Conservation (phyloP, 2,888 invertebrate species). For the Ectemnius lituratus region DNA sequence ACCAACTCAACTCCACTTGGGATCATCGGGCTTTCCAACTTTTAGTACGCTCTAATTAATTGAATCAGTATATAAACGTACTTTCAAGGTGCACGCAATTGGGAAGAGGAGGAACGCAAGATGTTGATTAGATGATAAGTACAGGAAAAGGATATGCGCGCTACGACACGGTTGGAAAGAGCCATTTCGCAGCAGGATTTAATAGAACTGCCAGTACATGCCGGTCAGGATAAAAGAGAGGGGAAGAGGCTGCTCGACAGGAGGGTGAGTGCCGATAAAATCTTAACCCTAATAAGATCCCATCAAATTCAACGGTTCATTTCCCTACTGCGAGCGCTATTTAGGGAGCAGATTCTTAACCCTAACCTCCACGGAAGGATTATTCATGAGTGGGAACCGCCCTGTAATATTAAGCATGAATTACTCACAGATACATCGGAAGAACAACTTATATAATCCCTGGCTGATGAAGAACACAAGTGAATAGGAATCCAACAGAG, state of each 20-base stretch:
- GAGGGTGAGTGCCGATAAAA: neutral
- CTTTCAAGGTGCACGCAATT: no score
- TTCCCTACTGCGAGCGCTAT: neutral
- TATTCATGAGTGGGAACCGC: neutral
- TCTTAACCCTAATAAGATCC: constrained; percentile 8
- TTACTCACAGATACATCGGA: no score
- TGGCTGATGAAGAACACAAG: no score
- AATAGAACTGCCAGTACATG: neutral
- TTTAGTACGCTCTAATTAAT: no score
- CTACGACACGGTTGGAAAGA: neutral
- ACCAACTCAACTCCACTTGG: no score
- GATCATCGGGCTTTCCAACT: no score
- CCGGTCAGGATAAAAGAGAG: neutral
- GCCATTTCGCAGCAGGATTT: neutral
- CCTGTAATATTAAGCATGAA: neutral
- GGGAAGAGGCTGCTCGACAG: neutral
- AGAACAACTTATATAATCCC: no score
- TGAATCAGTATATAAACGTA: no score
- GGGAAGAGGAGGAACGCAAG: no score
- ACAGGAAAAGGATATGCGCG: neutral
- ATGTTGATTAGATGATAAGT: neutral
- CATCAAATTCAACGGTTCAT: constrained; percentile 9
- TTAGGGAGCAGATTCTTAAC: constrained; percentile 1
- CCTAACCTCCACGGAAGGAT: neutral
- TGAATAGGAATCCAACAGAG: no score